Base-by-base conservation (phyloP, 2,113 vertebrate genomes). In the Chaetops frenatus region DNA sequence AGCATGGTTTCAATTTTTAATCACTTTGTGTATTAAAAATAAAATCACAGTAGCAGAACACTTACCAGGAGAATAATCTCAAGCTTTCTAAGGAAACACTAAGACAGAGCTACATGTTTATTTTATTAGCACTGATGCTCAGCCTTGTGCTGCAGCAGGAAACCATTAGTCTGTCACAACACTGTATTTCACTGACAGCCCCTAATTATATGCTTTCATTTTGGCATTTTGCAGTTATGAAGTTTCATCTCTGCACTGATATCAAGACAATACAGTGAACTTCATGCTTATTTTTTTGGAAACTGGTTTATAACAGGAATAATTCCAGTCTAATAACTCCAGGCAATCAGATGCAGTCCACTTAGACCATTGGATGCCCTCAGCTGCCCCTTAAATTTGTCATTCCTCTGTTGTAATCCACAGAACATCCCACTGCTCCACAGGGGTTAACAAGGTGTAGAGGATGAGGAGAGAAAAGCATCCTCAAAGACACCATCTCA, bases 1-100 rank as follows among this genome's bases (percentile, higher is more conserved):
- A 88, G 53, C 27, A 53, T 27, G 66, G 6, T 82, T 85, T 93
- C 86, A 96, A 96, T 92, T 96, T 96, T 97, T 95, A 93, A 96
- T 94, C 65, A 57, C 44, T 77, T 23, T 45, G 58, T 48, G 73
- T 90, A 93, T 94, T 54, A 93, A 91, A 90, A 90, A 84, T 60
- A 78, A 94, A 96, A 85, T 92, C 85, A 71, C 79, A 78, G 82
- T 54, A 90, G 90, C 88, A 83, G 82, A 95, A 95, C 76, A 60
- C 48, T 92, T 85, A 90, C 38, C 60, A 73, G 64, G 78, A 96
- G 88, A 93, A 86, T 66, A 51, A 92, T 83, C 42, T 87, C 74
- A 47, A 42, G 81, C 90, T 95, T 95, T 86, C 81, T 88, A 80
- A 93, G 80, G 90, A 94, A 96, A 86, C 58, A 56, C 64, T 70